phyloP scores from a whole-genome alignment of 2,113 vertebrate genomes.

The Herpetotheres cachinnans region DNA sequence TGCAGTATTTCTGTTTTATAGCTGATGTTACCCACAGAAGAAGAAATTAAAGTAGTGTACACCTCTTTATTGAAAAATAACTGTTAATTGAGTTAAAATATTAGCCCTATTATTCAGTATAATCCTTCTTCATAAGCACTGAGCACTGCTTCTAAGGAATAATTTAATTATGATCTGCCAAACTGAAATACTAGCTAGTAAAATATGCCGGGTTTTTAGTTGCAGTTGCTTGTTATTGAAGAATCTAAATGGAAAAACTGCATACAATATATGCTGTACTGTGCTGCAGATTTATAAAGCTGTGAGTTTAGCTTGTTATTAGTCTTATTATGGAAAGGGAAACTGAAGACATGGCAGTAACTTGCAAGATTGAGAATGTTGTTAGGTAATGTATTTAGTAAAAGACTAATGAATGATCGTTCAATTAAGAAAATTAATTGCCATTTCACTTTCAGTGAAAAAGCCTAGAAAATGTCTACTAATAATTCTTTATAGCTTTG shows the following conservation, averaged over 20 bases:
- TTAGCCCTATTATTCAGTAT: neutral
- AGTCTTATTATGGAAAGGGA: neutral
- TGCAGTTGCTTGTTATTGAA: neutral
- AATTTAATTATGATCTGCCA: slow-evolving; percentile 33
- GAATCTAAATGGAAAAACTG: neutral
- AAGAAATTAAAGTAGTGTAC: neutral
- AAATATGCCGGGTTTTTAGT: neutral
- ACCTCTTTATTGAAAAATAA: slow-evolving; percentile 8
- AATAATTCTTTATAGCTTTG: neutral
- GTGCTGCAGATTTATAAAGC: neutral
- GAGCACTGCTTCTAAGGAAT: neutral
- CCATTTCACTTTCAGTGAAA: neutral
- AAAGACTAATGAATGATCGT: neutral
- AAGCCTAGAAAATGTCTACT: neutral
- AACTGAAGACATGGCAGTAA: slow-evolving; percentile 20
- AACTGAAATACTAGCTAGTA: neutral
- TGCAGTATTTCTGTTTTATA: neutral
- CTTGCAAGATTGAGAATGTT: slow-evolving; percentile 15
- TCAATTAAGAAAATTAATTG: slow-evolving; percentile 41
- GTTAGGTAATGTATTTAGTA: neutral
- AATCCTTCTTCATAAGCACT: slow-evolving; percentile 15
- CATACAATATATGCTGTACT: neutral
- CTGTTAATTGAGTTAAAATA: slow-evolving; percentile 34
- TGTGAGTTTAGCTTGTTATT: neutral
- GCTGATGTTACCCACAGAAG: neutral